Conservation (phyloP, 2,888 invertebrate genomes). For the Melinaea marsaeus region DNA sequence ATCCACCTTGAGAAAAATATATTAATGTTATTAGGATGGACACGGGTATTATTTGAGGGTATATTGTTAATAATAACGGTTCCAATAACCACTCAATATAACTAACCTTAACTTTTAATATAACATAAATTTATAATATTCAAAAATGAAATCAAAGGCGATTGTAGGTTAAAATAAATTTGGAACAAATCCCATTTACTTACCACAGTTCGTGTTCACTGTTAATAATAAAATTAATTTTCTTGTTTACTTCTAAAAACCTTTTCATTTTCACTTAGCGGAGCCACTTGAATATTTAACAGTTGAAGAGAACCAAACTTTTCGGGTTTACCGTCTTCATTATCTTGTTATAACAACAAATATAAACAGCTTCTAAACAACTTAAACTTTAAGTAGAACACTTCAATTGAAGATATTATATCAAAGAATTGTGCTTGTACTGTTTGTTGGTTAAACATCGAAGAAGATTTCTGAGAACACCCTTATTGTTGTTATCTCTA, state of each 20-base stretch:
- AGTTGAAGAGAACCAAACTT: constrained; percentile 22
- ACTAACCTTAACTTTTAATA: no score
- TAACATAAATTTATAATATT: not conserved
- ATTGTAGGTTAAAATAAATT: not conserved
- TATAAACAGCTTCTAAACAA: constrained; percentile 2
- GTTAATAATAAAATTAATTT: not conserved
- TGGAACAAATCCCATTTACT: not conserved
- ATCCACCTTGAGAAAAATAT: no score
- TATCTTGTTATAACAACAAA: constrained; percentile 7
- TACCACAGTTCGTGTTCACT: not conserved
- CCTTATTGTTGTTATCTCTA: no score
- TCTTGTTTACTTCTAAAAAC: constrained; percentile 13
- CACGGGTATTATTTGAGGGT: no score
- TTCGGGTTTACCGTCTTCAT: constrained; percentile 20
- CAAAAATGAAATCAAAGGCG: not conserved
- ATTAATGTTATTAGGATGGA: no score
- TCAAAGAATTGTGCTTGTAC: not conserved
- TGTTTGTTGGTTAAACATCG: not conserved
- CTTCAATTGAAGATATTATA: constrained; percentile 1
- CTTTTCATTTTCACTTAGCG: constrained; percentile 32
- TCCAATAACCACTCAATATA: no score
- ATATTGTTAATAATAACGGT: no score
- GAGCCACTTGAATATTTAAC: constrained; percentile 31
- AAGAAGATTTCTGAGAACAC: no score
- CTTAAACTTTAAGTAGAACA: not conserved